These are phyloP conservation scores for Paramormyrops kingsleyae DNA, from an alignment of 2,113 vertebrate genomes.

Conservation along the genomic window DNA sequence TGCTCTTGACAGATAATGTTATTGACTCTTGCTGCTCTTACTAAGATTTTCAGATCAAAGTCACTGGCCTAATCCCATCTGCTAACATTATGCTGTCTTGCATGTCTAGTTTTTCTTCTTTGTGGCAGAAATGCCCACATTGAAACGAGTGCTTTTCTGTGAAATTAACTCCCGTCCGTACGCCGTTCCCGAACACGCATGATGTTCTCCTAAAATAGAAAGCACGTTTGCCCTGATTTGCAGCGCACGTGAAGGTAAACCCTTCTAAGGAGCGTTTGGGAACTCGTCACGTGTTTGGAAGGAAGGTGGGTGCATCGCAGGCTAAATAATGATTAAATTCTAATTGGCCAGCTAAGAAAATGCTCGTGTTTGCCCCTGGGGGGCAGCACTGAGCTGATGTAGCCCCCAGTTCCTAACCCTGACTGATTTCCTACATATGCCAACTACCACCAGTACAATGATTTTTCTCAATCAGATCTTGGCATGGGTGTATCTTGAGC, in stretches of 20 bases:
- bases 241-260: not conserved
- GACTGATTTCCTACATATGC: not conserved
- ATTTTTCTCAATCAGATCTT: conserved; percentile 4
- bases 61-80: not conserved
- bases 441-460: not conserved
- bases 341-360: not conserved
- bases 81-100: not conserved
- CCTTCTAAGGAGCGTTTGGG: not conserved
- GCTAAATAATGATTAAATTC: not conserved
- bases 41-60: not conserved
- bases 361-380: not conserved
- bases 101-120: not conserved
- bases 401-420: not conserved
- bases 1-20: not conserved
- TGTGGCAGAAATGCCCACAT: not conserved
- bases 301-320: not conserved
- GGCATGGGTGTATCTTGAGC: not conserved
- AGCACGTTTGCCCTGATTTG: not conserved
- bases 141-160: not conserved
- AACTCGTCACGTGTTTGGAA: not conserved
- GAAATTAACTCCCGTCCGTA: not conserved
- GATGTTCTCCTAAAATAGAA: not conserved
- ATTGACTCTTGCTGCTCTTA: not conserved
- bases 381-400: not conserved
- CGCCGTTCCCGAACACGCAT: not conserved